Evolutionary conservation across 2,888 invertebrate genomes (phyloP).

Genomic region (Synergus itoensis): DNA sequence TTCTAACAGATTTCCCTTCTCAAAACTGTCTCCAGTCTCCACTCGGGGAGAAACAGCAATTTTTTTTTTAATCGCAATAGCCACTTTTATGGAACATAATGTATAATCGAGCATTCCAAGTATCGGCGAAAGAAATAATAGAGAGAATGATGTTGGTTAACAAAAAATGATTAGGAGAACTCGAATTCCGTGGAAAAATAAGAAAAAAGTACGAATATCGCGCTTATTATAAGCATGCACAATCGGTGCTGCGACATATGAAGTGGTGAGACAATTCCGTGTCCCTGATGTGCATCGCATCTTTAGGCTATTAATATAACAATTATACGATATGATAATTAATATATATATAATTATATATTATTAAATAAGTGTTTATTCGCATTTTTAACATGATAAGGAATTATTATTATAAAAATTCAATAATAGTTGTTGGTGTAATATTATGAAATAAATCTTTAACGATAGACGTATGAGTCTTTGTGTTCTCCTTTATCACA

Average conservation of each 20-base stretch:
- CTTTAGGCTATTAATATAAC: conserved; percentile 70
- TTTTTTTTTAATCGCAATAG: conserved; percentile 49
- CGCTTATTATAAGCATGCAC: conserved; percentile 46
- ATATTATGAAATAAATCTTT: conserved; percentile 78
- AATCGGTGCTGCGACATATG: conserved; percentile 54
- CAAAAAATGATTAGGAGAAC: conserved; percentile 42
- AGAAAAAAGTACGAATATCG: conserved; percentile 43
- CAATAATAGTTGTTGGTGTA: conserved; percentile 78
- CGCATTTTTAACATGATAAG: conserved; percentile 77
- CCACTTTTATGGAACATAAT: conserved; percentile 59
- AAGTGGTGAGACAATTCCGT: conserved; percentile 55
- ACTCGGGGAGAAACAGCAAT: conserved; percentile 43
- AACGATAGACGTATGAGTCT: conserved; percentile 64
- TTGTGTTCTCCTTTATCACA: neutral
- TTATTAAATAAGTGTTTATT: conserved; percentile 76
- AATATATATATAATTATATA: conserved; percentile 73
- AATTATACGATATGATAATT: conserved; percentile 73
- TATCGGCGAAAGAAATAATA: conserved; percentile 51
- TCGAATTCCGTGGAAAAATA: conserved; percentile 37
- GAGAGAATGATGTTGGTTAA: conserved; percentile 43
- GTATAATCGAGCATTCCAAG: conserved; percentile 68
- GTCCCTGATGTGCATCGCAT: conserved; percentile 68
- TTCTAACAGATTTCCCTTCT: conserved; percentile 39
- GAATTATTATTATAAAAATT: conserved; percentile 76
- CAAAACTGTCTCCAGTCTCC: conserved; percentile 24